Base-by-base conservation (phyloP, 1,140 invertebrate species). In the Octopus sinensis region DNA sequence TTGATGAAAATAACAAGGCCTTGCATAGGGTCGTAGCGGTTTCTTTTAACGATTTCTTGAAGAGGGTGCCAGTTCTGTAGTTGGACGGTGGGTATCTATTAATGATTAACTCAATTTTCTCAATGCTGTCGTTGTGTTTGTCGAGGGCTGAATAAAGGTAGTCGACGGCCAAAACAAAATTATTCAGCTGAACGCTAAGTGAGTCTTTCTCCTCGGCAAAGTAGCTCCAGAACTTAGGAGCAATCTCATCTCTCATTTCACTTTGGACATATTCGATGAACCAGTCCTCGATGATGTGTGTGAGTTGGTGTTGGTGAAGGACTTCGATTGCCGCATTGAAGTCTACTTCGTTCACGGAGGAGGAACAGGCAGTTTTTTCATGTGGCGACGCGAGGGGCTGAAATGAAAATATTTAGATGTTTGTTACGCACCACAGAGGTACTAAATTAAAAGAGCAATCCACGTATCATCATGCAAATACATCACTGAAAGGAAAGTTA, bases 281-380 rank as follows among this genome's bases (percentile, higher is more conserved):
- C 87, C 87, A 89, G 75, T 87, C 88, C 76, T 87, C 86, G 53
- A 88, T 84, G 12, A 89, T 83, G 53, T 86, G 84, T 17, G 83
- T 83, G 4, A 87, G 54, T 10, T 83, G 83, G 77, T 85, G 77
- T 52, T 87, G 80, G 17, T 81, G 73, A 10, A 89, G 71, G 53
- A 86, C 54, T 17, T 82, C 81, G 4, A 86, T 78, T 12, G 87
- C 84, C 75, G 82, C 81, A n/a, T 84, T 82, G 78, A 85, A 81
- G 76, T 85, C 83, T 56, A 73, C 78, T 56, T 83, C 82, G 54
- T 79, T 43, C 53, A 54, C 79, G 4, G 75, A 53, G 4, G 75
- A 53, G 1, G 12, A 13, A 73, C 68, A 76, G 30, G 17, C 54
- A 77, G 23, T 17, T 62, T 53, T 30, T 78, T 78, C 53, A 53